phyloP scores from a whole-genome alignment of 2,888 invertebrate species.

The Dicycla oo region DNA sequence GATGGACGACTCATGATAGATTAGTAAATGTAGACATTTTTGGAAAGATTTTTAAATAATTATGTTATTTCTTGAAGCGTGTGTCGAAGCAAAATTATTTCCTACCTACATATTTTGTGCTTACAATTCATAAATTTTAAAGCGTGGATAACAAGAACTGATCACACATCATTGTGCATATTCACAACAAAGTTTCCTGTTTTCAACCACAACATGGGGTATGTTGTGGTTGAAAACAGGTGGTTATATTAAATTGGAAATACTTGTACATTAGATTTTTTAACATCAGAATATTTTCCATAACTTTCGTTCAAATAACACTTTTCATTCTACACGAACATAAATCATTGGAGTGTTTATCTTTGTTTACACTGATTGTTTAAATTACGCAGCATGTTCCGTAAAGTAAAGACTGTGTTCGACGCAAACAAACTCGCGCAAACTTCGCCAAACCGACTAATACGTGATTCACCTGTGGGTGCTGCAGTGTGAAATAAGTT shows the following conservation, averaged over 20 bases:
- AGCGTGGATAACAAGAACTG: neutral
- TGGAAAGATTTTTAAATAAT: neutral
- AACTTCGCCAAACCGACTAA: slow-evolving; percentile 32
- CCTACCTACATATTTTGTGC: neutral
- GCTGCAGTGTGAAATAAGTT: slow-evolving; percentile 71
- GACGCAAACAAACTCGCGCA: slow-evolving; percentile 38
- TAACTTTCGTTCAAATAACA: too few relatives aligned
- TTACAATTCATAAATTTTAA: neutral
- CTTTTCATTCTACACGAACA: neutral
- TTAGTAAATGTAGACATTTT: neutral
- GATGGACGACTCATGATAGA: too few relatives aligned
- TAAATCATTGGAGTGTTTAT: slow-evolving; percentile 9
- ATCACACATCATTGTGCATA: neutral
- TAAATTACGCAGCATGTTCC: slow-evolving; percentile 34
- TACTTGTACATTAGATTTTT: too few relatives aligned
- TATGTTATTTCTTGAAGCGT: neutral
- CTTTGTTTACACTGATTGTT: slow-evolving; percentile 36
- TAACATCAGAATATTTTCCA: too few relatives aligned
- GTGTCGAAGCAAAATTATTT: neutral
- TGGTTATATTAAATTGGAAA: too few relatives aligned
- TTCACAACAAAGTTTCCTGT: neutral
- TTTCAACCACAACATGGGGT: neutral
- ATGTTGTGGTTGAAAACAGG: too few relatives aligned
- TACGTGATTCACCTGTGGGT: slow-evolving; percentile 60
- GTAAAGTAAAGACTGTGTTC: slow-evolving; percentile 39